phyloP scores from a whole-genome alignment of 1,140 invertebrate genomes.

The Drosophila ohnishii region DNA sequence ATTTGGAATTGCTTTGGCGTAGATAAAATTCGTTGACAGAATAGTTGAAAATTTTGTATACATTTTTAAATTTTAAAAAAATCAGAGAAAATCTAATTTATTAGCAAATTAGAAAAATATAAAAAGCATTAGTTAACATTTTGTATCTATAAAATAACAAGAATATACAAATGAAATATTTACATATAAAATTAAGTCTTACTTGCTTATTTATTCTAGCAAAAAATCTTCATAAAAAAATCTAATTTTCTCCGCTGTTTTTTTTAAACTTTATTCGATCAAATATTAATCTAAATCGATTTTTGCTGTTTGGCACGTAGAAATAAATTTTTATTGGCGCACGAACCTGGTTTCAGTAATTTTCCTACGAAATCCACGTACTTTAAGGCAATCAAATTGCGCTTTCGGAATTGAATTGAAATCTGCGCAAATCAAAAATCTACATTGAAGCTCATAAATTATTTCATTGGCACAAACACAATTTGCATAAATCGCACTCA shows the following conservation, averaged over 20 bases:
- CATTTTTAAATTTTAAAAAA: not conserved
- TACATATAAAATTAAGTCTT: not conserved
- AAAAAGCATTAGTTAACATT: too few species aligned
- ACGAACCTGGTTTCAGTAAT: slow-evolving; percentile 3
- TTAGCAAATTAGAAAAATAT: too few species aligned
- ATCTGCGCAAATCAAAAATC: slow-evolving; percentile 48
- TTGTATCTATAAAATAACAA: too few species aligned
- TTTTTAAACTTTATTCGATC: not conserved
- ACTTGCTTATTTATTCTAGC: not conserved
- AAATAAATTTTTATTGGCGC: not conserved
- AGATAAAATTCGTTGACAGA: not conserved
- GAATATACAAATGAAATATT: not conserved
- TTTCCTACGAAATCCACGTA: slow-evolving; percentile 5
- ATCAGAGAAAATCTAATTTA: too few species aligned
- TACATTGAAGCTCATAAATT: slow-evolving; percentile 69
- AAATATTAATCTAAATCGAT: slow-evolving; percentile 1
- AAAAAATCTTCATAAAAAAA: not conserved
- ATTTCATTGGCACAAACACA: slow-evolving; percentile 75
- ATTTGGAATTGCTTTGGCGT: not conserved
- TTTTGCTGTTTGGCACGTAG: slow-evolving; percentile 2
- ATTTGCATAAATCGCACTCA: slow-evolving; percentile 75
- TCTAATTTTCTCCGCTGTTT: not conserved
- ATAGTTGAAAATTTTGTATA: not conserved
- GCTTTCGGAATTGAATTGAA: slow-evolving; percentile 36
- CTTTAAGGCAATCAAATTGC: slow-evolving; percentile 42